Evolutionary conservation across 2,797 vertebrate genomes (phyloP), one percentile per base, ranked within the genome.

Genomic region (Ciconia nigra): DNA sequence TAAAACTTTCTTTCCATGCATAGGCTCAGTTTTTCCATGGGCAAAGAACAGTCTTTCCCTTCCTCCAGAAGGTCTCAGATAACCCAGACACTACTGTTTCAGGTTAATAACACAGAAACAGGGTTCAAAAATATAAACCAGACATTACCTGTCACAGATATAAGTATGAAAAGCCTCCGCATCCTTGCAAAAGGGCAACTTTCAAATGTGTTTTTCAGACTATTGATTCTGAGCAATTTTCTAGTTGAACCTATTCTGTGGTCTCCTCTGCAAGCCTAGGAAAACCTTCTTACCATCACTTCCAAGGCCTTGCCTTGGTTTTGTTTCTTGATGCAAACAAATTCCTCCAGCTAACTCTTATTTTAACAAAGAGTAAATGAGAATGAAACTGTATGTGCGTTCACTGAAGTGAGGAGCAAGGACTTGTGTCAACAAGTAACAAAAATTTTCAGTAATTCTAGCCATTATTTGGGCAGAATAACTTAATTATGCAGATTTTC

Each of bases 401-500:
- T 87, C n/a, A 47, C 9, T 44, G 22, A 70, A 78, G 35, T 26
- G 18, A 92, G 11, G 28, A 49, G 4, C 13, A 83, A 89, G 31
- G 6, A 71, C 15, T 59, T 49, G 5, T 35, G 35, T 46, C 49
- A 78, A 83, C 9, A 78, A 49, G 4, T 11, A 22, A 76, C 19
- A 73, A 44, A 57, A 54, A 2, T 0, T 8, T 42, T 78, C 47
- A 51, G 46, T 62, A 69, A 31, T 84, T 80, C 9, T 37, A 49
- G 16, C 6, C 18, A 42, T 71, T 77, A 79, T 67, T 83, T 82
- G 81, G 61, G 78, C 42, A 81, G 54, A 74, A 70, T 71, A 92
- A 52, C n/a, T 69, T 77, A 33, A 90, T 87, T 81, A 94, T 88
- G 39, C 14, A 82, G 33, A 62, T 66, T 83, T 72, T 94, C 17